phyloP scores from a whole-genome alignment of 2,888 invertebrate genomes.

The Yponomeuta plumbellus region DNA sequence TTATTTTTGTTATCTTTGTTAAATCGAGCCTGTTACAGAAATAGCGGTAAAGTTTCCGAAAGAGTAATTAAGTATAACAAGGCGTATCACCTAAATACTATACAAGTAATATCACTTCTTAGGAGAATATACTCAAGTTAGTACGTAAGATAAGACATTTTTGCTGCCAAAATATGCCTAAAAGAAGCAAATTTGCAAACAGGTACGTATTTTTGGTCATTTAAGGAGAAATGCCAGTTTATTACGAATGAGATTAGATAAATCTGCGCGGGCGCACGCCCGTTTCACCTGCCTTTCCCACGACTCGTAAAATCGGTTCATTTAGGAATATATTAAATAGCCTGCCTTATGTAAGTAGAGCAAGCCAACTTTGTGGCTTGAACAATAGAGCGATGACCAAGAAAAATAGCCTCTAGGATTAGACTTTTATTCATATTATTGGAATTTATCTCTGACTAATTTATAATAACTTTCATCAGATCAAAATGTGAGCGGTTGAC shows the following conservation, averaged over 20 bases:
- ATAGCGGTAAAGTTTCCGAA: no score
- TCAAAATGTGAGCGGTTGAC: no score
- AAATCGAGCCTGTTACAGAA: no score
- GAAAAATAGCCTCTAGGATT: no score
- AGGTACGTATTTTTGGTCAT: conserved; percentile 16
- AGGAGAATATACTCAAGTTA: not conserved
- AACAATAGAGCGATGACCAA: no score
- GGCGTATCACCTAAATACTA: no score
- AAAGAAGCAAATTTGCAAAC: not conserved
- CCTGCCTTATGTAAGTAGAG: not conserved
- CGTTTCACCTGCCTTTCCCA: conserved; percentile 28
- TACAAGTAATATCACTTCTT: not conserved
- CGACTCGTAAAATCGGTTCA: conserved; percentile 16
- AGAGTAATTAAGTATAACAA: no score
- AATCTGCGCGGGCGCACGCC: conserved; percentile 21
- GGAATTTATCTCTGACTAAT: no score
- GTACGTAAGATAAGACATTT: no score
- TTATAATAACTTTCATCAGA: no score
- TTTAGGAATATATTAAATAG: not conserved
- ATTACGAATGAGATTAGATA: conserved; percentile 26
- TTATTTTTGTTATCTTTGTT: no score
- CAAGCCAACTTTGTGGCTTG: not conserved
- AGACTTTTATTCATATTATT: no score
- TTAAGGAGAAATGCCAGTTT: conserved; percentile 25
- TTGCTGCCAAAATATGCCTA: not conserved